A percentile compares a stretch with the other conserved stretches of the same genome.
phyloP scores from a whole-genome alignment of 1,140 invertebrate genomes.

The Drosophila yakuba region DNA sequence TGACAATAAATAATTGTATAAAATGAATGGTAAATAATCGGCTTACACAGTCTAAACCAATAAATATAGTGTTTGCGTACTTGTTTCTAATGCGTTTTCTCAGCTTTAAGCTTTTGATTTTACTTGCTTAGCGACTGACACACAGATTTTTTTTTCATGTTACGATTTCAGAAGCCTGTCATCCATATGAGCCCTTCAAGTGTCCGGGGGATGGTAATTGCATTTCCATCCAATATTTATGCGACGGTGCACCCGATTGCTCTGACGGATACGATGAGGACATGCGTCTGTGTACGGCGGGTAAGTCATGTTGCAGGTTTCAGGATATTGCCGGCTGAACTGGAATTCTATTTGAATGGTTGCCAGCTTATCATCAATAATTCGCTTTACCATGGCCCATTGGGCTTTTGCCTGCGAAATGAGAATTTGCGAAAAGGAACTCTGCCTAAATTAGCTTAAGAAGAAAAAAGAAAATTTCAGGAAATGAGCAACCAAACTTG shows the following conservation, averaged over 20 bases:
- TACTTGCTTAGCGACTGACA: not conserved
- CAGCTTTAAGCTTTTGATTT: constrained; percentile 12
- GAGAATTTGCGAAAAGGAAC: not conserved
- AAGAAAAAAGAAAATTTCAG: not conserved
- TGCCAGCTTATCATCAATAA: constrained; percentile 32
- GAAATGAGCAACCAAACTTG: constrained; percentile 41
- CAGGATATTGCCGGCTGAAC: constrained; percentile 4
- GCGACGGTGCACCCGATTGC: constrained; percentile 97
- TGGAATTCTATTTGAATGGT: constrained; percentile 39
- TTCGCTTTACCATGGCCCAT: constrained; percentile 8
- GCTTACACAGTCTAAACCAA: constrained; percentile 22
- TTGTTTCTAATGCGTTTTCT: constrained; percentile 4
- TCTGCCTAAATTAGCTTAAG: not conserved
- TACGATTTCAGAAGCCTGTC: constrained; percentile 87
- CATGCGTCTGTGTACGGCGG: constrained; percentile 96
- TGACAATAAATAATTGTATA: constrained; percentile 13
- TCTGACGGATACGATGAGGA: constrained; percentile 94
- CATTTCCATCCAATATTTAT: constrained; percentile 97
- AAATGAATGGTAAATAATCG: constrained; percentile 29
- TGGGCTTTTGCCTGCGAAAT: not conserved
- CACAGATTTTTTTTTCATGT: constrained; percentile 12
- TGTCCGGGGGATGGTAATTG: constrained; percentile 96
- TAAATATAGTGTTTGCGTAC: not conserved
- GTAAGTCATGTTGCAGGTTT: constrained; percentile 86
- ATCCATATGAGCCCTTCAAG: constrained; percentile 97